These are phyloP conservation scores for Drosophila lacteicornis DNA, from an alignment of 1,140 invertebrate species.

Conservation along the genomic window DNA sequence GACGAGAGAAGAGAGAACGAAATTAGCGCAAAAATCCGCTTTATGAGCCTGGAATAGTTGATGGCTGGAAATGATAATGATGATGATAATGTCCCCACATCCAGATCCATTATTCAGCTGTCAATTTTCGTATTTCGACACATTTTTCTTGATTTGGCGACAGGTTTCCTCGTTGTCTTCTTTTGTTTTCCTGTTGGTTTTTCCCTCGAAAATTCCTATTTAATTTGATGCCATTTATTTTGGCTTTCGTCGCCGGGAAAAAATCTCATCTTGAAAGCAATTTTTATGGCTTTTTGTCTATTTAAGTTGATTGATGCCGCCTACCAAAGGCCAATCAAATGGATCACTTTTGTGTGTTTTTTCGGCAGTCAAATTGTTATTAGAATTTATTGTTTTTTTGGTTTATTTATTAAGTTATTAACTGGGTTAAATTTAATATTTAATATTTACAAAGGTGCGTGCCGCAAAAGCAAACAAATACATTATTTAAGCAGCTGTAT, in stretches of 20 bases:
- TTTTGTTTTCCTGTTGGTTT: constrained; percentile 15
- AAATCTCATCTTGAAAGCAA: constrained; percentile 40
- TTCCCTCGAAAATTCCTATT: constrained; percentile 27
- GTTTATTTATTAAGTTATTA: background rate
- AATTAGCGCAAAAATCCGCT: constrained; percentile 61
- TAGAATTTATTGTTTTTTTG: constrained; percentile 8
- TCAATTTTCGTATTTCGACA: constrained; percentile 54
- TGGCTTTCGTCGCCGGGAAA: constrained; percentile 9
- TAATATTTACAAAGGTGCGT: background rate
- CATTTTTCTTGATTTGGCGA: constrained; percentile 59
- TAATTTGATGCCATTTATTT: constrained; percentile 41
- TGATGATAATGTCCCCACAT: constrained; percentile 43
- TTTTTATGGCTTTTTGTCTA: constrained; percentile 46
- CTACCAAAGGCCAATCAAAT: constrained; percentile 19
- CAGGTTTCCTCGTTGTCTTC: constrained; percentile 34
- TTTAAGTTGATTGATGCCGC: constrained; percentile 27
- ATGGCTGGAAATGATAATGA: constrained; percentile 52
- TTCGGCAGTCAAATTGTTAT: constrained; percentile 10
- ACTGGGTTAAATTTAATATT: constrained; percentile 19
- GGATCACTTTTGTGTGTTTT: constrained; percentile 19
- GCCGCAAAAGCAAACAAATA: constrained; percentile 1
- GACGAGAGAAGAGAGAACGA: constrained; percentile 18
- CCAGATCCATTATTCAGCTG: constrained; percentile 54
- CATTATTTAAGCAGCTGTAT: constrained; percentile 29
- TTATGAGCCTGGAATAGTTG: constrained; percentile 67